Evolutionary conservation across 2,888 invertebrate species (phyloP).

Genomic region (Seladonia tumulorum): DNA sequence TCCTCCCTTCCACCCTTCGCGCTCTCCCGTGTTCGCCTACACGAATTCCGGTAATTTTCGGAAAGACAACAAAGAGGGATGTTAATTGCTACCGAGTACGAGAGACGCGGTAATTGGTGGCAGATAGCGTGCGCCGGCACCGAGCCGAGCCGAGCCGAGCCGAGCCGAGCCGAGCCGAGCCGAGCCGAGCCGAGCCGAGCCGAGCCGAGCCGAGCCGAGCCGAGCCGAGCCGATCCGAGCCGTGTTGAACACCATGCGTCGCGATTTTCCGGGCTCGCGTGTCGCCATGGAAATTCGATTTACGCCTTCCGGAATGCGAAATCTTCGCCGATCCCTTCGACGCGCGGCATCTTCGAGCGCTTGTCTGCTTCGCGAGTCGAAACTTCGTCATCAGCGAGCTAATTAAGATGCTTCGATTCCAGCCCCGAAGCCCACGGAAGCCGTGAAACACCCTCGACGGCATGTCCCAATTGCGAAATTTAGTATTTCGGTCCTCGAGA

Average conservation of each 20-base stretch:
- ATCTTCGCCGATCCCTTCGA: slow-evolving; percentile 34
- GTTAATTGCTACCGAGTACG: slow-evolving; percentile 63
- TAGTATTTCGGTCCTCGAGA: too few species aligned
- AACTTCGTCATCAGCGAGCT: not conserved
- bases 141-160: not conserved
- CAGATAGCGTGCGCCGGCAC: slow-evolving; percentile 23
- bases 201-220: not conserved
- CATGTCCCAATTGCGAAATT: too few species aligned
- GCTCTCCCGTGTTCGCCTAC: not conserved
- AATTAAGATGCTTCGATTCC: not conserved
- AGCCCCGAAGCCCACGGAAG: not conserved
- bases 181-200: not conserved
- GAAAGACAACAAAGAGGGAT: slow-evolving; percentile 49
- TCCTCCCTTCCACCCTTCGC: not conserved
- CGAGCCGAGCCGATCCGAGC: not conserved
- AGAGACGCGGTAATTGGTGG: slow-evolving; percentile 52
- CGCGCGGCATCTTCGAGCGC: not conserved
- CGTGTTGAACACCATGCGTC: not conserved
- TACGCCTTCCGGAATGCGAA: slow-evolving; percentile 12
- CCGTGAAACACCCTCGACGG: not conserved
- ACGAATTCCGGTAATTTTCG: slow-evolving; percentile 56
- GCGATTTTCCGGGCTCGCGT: slow-evolving; percentile 1
- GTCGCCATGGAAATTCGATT: slow-evolving; percentile 78
- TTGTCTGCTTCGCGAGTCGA: not conserved
- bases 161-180: not conserved